A percentile compares a stretch with the other conserved stretches of the same genome.
Conservation (phyloP, 2,888 invertebrate genomes). For the Dusona sp. region DNA sequence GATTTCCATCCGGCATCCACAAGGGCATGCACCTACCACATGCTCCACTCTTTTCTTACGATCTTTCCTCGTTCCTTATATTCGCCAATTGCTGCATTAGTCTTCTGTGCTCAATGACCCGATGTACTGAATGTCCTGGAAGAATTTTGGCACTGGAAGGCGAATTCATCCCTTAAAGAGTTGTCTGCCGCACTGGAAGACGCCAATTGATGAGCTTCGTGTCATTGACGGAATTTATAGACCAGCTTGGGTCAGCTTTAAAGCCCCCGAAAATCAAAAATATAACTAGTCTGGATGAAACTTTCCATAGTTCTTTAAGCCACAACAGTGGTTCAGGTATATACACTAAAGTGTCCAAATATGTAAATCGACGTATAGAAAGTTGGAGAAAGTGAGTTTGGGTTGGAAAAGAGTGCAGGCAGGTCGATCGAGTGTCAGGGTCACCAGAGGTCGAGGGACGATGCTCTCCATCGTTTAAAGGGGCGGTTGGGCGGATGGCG, state of each 20-base stretch:
- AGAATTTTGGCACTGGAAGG: background rate
- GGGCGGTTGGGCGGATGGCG: constrained; percentile 20
- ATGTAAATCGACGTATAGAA: background rate
- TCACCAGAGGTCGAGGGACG: constrained; percentile 51
- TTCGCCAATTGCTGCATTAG: background rate
- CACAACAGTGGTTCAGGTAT: background rate
- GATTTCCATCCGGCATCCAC: constrained; percentile 59
- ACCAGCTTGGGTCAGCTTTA: background rate
- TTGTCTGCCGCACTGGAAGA: background rate
- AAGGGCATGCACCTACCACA: constrained; percentile 22
- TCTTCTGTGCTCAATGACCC: constrained; percentile 3
- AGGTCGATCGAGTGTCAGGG: constrained; percentile 57
- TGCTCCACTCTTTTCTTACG: constrained; percentile 23
- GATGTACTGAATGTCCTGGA: background rate
- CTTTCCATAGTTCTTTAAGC: background rate
- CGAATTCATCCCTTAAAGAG: background rate
- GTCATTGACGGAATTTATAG: background rate
- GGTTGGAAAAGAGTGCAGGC: constrained; percentile 23
- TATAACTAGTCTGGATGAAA: background rate
- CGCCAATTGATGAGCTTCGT: background rate
- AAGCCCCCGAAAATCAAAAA: background rate
- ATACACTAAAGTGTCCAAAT: background rate
- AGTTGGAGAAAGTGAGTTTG: constrained; percentile 14
- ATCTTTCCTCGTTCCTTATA: constrained; percentile 17
- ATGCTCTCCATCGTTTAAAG: constrained; percentile 14